Evolutionary conservation across 2,113 vertebrate genomes (phyloP).

Genomic region (Pterocles burchelli): DNA sequence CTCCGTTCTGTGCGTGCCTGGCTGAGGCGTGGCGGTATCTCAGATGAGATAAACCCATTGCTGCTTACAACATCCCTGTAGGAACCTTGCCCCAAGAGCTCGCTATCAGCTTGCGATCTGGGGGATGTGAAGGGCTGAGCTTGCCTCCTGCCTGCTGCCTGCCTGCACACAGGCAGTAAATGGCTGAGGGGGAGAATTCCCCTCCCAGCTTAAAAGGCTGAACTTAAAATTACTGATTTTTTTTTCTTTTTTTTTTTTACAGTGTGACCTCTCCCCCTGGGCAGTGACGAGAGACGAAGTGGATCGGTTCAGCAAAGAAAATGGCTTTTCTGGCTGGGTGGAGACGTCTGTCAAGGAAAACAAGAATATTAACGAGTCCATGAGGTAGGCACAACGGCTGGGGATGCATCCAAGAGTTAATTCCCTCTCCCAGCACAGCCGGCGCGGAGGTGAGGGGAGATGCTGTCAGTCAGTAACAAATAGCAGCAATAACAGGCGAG

Average conservation of each 20-base stretch:
- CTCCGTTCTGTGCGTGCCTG: not conserved
- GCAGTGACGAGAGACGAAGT: slow-evolving; percentile 82
- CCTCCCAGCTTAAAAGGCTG: not conserved
- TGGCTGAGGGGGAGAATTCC: not conserved
- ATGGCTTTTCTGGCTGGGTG: slow-evolving; percentile 86
- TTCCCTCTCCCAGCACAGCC: not conserved
- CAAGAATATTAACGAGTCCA: slow-evolving; percentile 84
- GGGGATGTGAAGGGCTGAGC: not conserved
- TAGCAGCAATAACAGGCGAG: not conserved
- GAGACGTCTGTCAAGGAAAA: slow-evolving; percentile 91
- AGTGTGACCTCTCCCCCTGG: slow-evolving; percentile 86
- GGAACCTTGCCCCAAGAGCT: not conserved
- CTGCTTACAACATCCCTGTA: not conserved
- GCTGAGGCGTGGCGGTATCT: not conserved
- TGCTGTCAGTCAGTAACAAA: not conserved
- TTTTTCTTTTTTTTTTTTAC: slow-evolving; percentile 15
- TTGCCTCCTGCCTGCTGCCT: not conserved
- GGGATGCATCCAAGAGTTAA: rapidly evolving
- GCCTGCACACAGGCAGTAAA: not conserved
- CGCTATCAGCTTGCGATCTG: not conserved
- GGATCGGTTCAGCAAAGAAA: slow-evolving; percentile 84
- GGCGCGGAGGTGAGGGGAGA: not conserved
- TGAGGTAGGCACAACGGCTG: slow-evolving; percentile 76
- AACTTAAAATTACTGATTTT: not conserved
- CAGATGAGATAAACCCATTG: not conserved